phyloP scores from a whole-genome alignment of 2,888 invertebrate species.

The Caenorhabditis sinica region DNA sequence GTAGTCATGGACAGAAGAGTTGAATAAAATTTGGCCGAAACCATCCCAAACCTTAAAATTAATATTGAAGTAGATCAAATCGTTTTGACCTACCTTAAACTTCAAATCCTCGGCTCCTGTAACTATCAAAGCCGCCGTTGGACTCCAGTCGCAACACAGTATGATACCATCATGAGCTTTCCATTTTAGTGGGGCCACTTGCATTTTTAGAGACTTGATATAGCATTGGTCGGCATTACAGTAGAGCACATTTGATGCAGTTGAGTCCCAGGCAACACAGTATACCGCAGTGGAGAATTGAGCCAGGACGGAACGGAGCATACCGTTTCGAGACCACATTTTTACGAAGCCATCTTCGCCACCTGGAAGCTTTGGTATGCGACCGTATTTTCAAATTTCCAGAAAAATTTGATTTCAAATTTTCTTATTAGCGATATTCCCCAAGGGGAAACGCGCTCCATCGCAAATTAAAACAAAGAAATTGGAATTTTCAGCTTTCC shows the following conservation, averaged over 20 bases:
- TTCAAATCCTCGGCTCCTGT: conserved; percentile 89
- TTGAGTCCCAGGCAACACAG: conserved; percentile 78
- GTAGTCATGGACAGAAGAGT: conserved; percentile 91
- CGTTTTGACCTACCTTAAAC: conserved; percentile 87
- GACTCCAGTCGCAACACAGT: conserved; percentile 88
- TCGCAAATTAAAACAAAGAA: no score
- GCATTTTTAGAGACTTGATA: conserved; percentile 86
- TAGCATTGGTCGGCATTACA: conserved; percentile 86
- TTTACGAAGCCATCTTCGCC: conserved; percentile 98
- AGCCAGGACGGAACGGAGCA: conserved; percentile 92
- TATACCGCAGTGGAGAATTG: conserved; percentile 86
- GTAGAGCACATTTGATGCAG: conserved; percentile 85
- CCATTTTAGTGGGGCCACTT: conserved; percentile 87
- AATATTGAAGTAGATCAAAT: not conserved
- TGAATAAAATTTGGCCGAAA: conserved; percentile 92
- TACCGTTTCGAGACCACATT: conserved; percentile 96
- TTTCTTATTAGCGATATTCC: no score
- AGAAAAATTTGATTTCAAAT: no score
- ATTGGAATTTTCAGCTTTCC: no score
- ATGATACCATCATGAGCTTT: conserved; percentile 96
- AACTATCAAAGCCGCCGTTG: conserved; percentile 86
- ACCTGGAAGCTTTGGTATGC: conserved; percentile 85
- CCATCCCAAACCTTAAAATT: conserved; percentile 90
- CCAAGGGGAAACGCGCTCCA: no score
- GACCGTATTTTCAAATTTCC: not conserved